Evolutionary conservation across 1,140 invertebrate species (phyloP).

Genomic region (Apis laboriosa): DNA sequence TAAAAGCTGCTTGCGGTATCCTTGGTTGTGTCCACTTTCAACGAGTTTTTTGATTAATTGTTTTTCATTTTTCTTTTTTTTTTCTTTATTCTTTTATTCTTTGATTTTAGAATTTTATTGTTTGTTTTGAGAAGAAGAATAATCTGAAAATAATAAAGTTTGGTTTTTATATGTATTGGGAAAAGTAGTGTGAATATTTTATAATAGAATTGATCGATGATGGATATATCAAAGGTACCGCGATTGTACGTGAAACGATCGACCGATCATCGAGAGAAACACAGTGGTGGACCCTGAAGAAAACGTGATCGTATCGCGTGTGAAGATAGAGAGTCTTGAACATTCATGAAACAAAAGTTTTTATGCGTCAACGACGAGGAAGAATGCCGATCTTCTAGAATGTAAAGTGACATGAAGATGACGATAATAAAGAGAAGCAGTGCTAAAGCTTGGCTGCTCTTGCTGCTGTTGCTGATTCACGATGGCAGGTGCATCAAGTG

Average conservation of each 20-base stretch:
- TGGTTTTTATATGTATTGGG: neutral
- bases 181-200: too few relatives aligned
- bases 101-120: too few relatives aligned
- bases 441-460: conserved; percentile 64
- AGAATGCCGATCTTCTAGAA: conserved; percentile 52
- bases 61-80: neutral
- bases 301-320: too few relatives aligned
- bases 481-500: conserved; percentile 79
- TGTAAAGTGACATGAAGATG: conserved; percentile 70
- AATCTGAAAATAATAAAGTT: neutral
- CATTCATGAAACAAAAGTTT: neutral
- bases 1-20: neutral
- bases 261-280: conserved; percentile 32
- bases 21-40: too few relatives aligned
- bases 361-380: neutral
- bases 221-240: conserved; percentile 8
- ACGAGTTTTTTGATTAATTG: neutral
- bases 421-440: conserved; percentile 67
- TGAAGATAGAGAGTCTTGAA: neutral
- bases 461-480: conserved; percentile 70
- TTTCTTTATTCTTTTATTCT: neutral
- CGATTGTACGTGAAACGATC: conserved; percentile 32
- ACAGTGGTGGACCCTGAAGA: conserved; percentile 37
- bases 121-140: neutral
- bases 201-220: neutral